These are phyloP conservation scores for Drosophila arawakana DNA, from an alignment of 1,140 invertebrate genomes.

Conservation along the genomic window DNA sequence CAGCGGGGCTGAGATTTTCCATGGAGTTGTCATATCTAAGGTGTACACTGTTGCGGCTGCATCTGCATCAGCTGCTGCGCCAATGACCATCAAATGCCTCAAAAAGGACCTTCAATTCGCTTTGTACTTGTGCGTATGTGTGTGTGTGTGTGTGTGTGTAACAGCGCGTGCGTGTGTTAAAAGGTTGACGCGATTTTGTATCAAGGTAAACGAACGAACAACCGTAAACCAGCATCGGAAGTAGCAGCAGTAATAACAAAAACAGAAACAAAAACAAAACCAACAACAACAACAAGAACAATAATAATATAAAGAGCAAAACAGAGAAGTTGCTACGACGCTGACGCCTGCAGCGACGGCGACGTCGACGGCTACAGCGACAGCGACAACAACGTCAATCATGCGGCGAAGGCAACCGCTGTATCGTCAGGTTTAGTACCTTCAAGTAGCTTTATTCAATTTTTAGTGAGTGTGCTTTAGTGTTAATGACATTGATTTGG, in stretches of 20 bases:
- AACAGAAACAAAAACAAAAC: slow-evolving; percentile 7
- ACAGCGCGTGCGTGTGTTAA: slow-evolving; percentile 55
- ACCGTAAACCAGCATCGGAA: slow-evolving; percentile 54
- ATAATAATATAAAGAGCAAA: slow-evolving; percentile 16
- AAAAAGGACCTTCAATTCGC: slow-evolving; percentile 74
- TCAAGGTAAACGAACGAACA: slow-evolving; percentile 71
- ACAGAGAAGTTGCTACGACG: slow-evolving; percentile 10
- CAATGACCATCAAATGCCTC: slow-evolving; percentile 67
- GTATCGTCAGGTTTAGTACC: slow-evolving; percentile 61
- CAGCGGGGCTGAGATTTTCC: slow-evolving; percentile 55
- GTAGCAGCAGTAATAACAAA: slow-evolving; percentile 16
- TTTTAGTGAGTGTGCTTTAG: slow-evolving; percentile 79
- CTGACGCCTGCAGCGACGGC: neutral
- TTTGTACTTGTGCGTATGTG: slow-evolving; percentile 4
- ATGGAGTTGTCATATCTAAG: slow-evolving; percentile 54
- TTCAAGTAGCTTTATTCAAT: slow-evolving; percentile 73
- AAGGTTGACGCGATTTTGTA: slow-evolving; percentile 74
- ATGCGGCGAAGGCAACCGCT: slow-evolving; percentile 40
- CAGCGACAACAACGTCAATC: slow-evolving; percentile 32
- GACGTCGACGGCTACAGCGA: neutral
- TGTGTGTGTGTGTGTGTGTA: slow-evolving; percentile 31
- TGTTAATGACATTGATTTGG: slow-evolving; percentile 83
- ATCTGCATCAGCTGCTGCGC: slow-evolving; percentile 42
- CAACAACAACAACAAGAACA: slow-evolving; percentile 12
- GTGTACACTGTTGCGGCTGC: neutral